Base-by-base conservation (phyloP, 2,113 vertebrate genomes). In the Saccopteryx bilineata region DNA sequence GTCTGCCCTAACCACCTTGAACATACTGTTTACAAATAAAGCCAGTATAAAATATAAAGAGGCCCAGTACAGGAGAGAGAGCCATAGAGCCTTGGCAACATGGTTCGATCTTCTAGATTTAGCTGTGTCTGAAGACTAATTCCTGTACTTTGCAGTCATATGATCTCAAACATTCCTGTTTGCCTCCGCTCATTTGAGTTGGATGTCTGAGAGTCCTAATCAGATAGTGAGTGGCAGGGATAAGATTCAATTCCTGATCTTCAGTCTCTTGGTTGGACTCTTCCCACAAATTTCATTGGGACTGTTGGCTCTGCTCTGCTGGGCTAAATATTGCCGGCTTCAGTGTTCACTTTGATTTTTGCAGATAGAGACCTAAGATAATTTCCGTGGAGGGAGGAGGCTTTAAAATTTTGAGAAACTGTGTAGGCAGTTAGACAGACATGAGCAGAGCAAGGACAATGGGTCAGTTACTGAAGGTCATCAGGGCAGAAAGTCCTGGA, bases 371-470 rank as follows among this genome's bases (percentile, higher is more conserved):
- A 95, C 54, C 66, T 78, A 92, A 60, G 33, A 84, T 92, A 83
- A 72, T 3, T 39, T 87, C 13, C 8, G 9, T 71, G 10, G 9
- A 1, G 3, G 48, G 10, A 17, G 9, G 9, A 23, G 12, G 4
- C 31, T 90, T 92, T 81, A 87, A 94, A 68, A 79, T 95, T 95
- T 52, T 81, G 68, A 92, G 58, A 94, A 86, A 71, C 39, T 39
- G 39, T 39, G 39, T 39, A 39, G 3, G 39, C 39, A 39, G 39
- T 39, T 39, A 39, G 39, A 39, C 39, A 39, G 39, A 39, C 39
- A 39, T 39, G 39, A 39, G 39, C 39, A 39, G 39, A 39, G 39
- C 39, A 39, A 39, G 39, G 39, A 39, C 39, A 39, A 39, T 39
- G 39, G 39, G 39, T 39, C 39, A 39, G 39, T 39, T 39, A 39